Evolutionary conservation across 2,888 invertebrate species (phyloP).

Genomic region (Lepas anatifera): DNA sequence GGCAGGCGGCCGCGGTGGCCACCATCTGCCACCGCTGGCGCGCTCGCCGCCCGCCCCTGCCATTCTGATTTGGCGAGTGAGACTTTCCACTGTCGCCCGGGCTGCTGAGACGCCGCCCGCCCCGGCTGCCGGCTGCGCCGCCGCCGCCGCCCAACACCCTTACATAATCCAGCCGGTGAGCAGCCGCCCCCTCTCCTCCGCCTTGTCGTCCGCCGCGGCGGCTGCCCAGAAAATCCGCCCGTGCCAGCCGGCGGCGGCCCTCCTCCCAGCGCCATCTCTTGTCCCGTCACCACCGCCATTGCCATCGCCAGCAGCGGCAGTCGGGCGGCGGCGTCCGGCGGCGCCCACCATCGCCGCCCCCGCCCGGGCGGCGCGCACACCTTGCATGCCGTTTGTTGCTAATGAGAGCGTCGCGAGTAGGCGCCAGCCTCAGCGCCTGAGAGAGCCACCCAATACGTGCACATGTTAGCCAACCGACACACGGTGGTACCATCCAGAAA

Average conservation of each 20-base stretch:
- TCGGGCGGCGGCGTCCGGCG: background rate
- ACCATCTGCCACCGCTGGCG: background rate
- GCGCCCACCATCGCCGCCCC: background rate
- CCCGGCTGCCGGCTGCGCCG: too few relatives aligned
- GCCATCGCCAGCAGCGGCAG: too few relatives aligned
- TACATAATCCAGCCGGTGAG: too few relatives aligned
- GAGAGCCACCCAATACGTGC: background rate
- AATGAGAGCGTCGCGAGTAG: conserved; percentile 1
- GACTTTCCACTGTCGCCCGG: background rate
- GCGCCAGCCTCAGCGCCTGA: too few relatives aligned
- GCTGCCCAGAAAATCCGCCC: too few relatives aligned
- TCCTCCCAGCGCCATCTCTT: too few relatives aligned
- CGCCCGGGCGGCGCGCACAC: background rate
- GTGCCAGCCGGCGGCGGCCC: too few relatives aligned
- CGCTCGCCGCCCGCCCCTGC: background rate
- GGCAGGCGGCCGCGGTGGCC: background rate
- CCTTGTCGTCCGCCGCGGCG: too few relatives aligned
- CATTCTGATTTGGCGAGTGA: conserved; percentile 8
- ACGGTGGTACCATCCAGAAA: background rate
- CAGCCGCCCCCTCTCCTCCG: too few relatives aligned
- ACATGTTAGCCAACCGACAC: background rate
- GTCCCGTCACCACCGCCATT: too few relatives aligned
- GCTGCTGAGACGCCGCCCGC: background rate
- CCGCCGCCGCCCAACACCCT: too few relatives aligned
- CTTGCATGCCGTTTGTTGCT: conserved; percentile 10